Base-by-base conservation (phyloP, 2,113 vertebrate species). In the Phalacrocorax aristotelis region DNA sequence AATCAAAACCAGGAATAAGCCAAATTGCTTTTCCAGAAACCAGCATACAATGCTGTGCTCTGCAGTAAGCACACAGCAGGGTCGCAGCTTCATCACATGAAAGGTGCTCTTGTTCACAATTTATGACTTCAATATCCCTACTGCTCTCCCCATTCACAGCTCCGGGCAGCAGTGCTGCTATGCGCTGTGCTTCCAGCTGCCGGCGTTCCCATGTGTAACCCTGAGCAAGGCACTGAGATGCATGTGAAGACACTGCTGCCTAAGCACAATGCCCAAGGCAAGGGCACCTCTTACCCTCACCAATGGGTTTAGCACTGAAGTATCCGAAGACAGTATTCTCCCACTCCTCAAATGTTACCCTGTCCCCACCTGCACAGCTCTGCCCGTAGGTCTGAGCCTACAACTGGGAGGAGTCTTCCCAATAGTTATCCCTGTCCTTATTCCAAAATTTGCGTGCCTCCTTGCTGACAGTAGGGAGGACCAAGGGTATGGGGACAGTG, bases 251-350 rank as follows among this genome's bases (percentile, higher is more conserved):
- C 2, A 10, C 23, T 48, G 69, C 51, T 62, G 62, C 30, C 61
- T 1, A 2, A 40, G 52, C 18, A 48, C 1, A 2, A 3, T 21
- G 55, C 46, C 65, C 19, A 27, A 49, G 60, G 44, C 60, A 85
- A 64, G 44, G 57, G 34, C 71, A 75, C 6, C 77, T 65, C 49
- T 54, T 66, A 7, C 52, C 34, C 51, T 42, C 15, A 40, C 13
- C 3, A 0, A 2, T 1, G 6, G 9, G 4, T 17, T 20, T 30
- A 55, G 36, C 21, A 29, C 3, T 3, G 8, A 10, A 15, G 15
- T 13, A 25, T 17, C 38, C 51, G 13, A 17, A 58, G 18, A 9
- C 1, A 0, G 20, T 10, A 23, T 25, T 46, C 17, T 52, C 40
- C 65, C 38, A 55, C 44, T 77, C 38, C 74, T 44, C 58, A 9